Conservation (phyloP, 37 sponge, comb jelly and placozoan species). For the Theonella swinhoei region DNA sequence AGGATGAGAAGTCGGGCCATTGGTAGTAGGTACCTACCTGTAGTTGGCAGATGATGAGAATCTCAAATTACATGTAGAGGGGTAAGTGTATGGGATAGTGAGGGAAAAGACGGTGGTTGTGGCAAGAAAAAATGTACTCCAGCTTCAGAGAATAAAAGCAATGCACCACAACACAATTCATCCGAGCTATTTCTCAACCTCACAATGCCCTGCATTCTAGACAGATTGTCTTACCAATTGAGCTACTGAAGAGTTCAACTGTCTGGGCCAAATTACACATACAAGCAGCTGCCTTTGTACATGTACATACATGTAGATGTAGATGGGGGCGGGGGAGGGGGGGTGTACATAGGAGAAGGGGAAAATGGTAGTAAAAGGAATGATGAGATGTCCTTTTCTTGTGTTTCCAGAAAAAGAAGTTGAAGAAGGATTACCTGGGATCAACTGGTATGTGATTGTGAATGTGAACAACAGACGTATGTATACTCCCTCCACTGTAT, state of each 20-base stretch:
- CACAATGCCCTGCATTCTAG: too few species aligned
- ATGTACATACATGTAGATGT: too few species aligned
- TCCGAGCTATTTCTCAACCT: too few species aligned
- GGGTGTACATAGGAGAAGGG: background rate
- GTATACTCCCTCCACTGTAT: too few species aligned
- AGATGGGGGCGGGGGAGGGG: background rate
- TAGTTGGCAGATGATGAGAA: background rate
- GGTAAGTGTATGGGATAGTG: background rate
- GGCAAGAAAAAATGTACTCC: background rate
- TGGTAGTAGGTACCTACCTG: background rate
- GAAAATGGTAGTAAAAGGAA: background rate
- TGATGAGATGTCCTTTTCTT: background rate
- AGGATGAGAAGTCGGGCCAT: background rate
- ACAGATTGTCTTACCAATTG: too few species aligned
- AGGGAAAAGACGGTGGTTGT: background rate
- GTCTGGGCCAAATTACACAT: too few species aligned
- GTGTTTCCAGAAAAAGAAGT: conserved; percentile 76
- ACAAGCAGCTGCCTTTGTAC: too few species aligned
- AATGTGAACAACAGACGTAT: too few species aligned
- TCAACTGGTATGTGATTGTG: background rate
- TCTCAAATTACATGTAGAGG: background rate
- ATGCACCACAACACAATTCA: too few species aligned
- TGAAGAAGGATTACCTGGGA: conserved; percentile 73
- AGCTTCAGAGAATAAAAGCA: too few species aligned
- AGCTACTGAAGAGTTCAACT: too few species aligned